A percentile compares a stretch with the other conserved stretches of the same genome.
These are phyloP conservation scores for Loriculus beryllinus DNA, from an alignment of 2,797 vertebrate species.

Conservation along the genomic window DNA sequence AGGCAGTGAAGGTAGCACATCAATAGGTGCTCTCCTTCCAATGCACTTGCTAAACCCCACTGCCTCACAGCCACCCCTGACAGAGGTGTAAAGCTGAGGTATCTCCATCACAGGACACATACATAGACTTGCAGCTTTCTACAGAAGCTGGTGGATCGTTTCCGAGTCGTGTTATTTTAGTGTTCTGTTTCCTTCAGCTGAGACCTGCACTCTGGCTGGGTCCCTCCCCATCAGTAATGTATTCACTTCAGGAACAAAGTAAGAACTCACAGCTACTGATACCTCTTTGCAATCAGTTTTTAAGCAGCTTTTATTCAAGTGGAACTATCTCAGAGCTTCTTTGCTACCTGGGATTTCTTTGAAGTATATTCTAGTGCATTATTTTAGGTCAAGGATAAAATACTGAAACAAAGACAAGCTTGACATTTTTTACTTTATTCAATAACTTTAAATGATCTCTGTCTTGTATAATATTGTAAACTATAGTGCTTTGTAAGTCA, in stretches of 20 bases:
- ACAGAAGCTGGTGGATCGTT: not conserved
- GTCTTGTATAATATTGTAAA: not conserved
- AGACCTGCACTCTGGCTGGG: not conserved
- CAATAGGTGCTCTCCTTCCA: not conserved
- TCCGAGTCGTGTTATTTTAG: rapidly evolving
- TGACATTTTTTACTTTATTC: not conserved
- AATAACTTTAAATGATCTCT: not conserved
- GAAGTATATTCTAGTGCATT: not conserved
- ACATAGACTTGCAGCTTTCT: not conserved
- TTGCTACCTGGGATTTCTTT: not conserved
- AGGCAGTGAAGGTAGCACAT: not conserved
- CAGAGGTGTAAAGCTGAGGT: not conserved
- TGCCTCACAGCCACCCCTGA: not conserved
- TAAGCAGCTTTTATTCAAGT: not conserved
- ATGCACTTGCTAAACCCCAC: rapidly evolving
- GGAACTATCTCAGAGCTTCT: not conserved
- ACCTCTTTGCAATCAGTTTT: not conserved
- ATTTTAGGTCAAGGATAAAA: not conserved
- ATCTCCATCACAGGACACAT: not conserved
- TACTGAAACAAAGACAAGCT: not conserved
- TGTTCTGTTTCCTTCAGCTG: not conserved
- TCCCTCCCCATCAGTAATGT: not conserved
- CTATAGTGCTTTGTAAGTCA: not conserved
- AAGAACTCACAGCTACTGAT: not conserved
- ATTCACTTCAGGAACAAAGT: not conserved